These are phyloP conservation scores for Dicranocentrus wangi DNA, from an alignment of 2,888 invertebrate species.

Conservation along the genomic window DNA sequence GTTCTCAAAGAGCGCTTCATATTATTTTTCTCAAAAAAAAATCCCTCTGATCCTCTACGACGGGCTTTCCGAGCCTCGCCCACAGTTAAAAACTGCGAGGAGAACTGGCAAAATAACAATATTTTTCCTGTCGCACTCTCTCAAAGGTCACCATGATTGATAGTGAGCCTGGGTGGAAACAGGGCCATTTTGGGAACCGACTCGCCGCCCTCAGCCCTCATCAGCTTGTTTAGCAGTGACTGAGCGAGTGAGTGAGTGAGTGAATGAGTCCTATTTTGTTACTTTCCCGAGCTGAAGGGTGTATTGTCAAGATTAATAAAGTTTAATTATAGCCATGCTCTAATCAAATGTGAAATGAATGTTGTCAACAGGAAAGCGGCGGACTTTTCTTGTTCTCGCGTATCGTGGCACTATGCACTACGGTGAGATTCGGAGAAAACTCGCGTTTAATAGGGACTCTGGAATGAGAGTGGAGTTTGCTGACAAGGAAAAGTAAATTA, in stretches of 20 bases:
- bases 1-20: too few relatives aligned
- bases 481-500: slow-evolving; percentile 46
- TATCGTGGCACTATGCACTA: too few relatives aligned
- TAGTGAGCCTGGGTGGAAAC: neutral
- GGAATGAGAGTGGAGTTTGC: neutral
- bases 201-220: too few relatives aligned
- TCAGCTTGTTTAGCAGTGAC: too few relatives aligned
- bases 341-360: slow-evolving; percentile 30
- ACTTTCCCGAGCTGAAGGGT: slow-evolving; percentile 7
- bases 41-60: too few relatives aligned
- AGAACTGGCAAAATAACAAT: neutral
- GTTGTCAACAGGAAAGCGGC: slow-evolving; percentile 3
- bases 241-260: too few relatives aligned
- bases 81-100: neutral
- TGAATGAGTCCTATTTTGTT: slow-evolving; percentile 11
- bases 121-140: neutral
- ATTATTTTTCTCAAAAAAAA: too few relatives aligned
- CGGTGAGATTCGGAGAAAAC: too few relatives aligned
- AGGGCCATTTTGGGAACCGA: too few relatives aligned
- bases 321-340: slow-evolving; percentile 22
- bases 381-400: neutral
- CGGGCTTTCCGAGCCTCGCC: too few relatives aligned
- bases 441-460: too few relatives aligned
- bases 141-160: slow-evolving; percentile 22
- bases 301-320: slow-evolving; percentile 32